Percentiles rank a stretch among this genome's conserved stretches.
These are phyloP conservation scores for Sebastes schlegelii DNA, from an alignment of 2,113 vertebrate species.

Conservation along the genomic window DNA sequence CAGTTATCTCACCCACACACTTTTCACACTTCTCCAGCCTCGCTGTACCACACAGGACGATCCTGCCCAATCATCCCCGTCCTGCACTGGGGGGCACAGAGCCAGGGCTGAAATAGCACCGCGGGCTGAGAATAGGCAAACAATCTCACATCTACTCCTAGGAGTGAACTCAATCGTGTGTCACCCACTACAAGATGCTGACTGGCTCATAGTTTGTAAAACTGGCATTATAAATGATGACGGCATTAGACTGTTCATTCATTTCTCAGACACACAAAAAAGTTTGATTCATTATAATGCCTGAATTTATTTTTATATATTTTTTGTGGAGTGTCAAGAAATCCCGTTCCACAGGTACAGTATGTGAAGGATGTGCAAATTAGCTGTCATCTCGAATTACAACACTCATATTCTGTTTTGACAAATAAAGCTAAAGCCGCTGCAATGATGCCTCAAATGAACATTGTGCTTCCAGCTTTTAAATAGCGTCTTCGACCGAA, in stretches of 20 bases:
- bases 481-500: constrained; percentile 1
- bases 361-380: not conserved
- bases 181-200: constrained; percentile 41
- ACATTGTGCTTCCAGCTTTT: not conserved
- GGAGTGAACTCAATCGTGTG: constrained; percentile 40
- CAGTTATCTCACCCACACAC: constrained; percentile 68
- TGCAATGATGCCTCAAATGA: not conserved
- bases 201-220: not conserved
- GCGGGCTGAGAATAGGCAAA: constrained; percentile 49
- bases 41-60: constrained; percentile 52
- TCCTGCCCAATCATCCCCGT: constrained; percentile 56
- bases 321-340: not conserved
- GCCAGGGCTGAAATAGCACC: constrained; percentile 64
- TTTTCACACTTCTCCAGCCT: constrained; percentile 66
- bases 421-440: not conserved
- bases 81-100: constrained; percentile 25
- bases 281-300: not conserved
- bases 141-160: constrained; percentile 37
- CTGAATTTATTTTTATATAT: not conserved
- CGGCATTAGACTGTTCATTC: constrained; percentile 1
- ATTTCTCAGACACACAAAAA: constrained; percentile 4
- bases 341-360: not conserved
- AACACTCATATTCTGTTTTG: not conserved
- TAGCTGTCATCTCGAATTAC: constrained; percentile 10
- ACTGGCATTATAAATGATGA: constrained; percentile 9